A percentile compares a stretch with the other conserved stretches of the same genome.
phyloP scores from a whole-genome alignment of 2,888 invertebrate genomes.

The Spilosoma lubricipeda region DNA sequence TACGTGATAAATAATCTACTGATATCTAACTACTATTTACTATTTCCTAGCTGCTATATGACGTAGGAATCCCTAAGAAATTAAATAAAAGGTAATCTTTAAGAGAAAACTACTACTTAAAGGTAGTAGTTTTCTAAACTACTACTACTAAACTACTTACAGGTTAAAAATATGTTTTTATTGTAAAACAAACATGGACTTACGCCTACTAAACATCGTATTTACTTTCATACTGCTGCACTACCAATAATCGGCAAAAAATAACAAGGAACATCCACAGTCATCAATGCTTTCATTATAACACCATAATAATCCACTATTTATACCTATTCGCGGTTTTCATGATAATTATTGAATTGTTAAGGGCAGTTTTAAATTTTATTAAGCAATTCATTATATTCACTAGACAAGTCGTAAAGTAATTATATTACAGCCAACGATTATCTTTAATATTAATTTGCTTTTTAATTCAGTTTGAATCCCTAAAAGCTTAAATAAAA shows the following conservation, averaged over 20 bases:
- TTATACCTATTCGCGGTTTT: constrained; percentile 3
- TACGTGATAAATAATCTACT: too few relatives aligned
- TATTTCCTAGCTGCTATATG: too few relatives aligned
- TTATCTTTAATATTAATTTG: constrained; percentile 1
- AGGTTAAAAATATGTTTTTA: too few relatives aligned
- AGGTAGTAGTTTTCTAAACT: too few relatives aligned
- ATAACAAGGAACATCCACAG: constrained; percentile 14
- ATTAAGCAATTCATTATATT: constrained; percentile 18
- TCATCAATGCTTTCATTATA: constrained; percentile 26
- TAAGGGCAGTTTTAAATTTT: constrained; percentile 10
- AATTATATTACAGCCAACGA: neutral
- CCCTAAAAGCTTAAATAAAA: neutral
- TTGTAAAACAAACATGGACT: too few relatives aligned
- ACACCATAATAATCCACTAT: constrained; percentile 21
- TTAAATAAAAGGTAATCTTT: too few relatives aligned
- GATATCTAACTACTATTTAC: too few relatives aligned
- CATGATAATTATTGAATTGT: constrained; percentile 18
- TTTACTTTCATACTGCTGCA: too few relatives aligned
- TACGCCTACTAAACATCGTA: too few relatives aligned
- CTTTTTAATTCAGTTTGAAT: neutral
- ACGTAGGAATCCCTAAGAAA: too few relatives aligned
- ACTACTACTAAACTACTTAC: too few relatives aligned
- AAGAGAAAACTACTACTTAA: too few relatives aligned
- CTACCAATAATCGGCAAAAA: constrained; percentile 8
- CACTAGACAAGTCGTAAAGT: constrained; percentile 7